phyloP scores from a whole-genome alignment of 2,113 vertebrate genomes.

The Rana temporaria region DNA sequence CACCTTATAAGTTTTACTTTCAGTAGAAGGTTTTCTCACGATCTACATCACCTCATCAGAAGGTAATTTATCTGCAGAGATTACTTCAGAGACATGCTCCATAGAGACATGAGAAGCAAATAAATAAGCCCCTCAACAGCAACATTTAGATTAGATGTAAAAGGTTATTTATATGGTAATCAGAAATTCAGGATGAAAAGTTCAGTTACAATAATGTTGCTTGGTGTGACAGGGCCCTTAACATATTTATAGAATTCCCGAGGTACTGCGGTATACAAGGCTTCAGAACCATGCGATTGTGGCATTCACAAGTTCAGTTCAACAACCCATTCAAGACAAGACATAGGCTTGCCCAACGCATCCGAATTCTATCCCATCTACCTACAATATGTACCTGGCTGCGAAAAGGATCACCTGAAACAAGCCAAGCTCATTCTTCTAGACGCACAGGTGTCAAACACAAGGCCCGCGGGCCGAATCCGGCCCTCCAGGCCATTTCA shows the following conservation, averaged over 20 bases:
- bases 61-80: constrained; percentile 16
- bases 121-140: neutral
- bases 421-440: too few relatives aligned
- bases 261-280: too few relatives aligned
- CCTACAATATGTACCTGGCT: too few relatives aligned
- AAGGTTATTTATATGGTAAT: constrained; percentile 39
- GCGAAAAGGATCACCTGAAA: too few relatives aligned
- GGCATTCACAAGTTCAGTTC: too few relatives aligned
- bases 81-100: neutral
- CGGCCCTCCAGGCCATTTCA: too few relatives aligned
- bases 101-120: neutral
- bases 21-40: neutral
- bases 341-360: too few relatives aligned
- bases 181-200: neutral
- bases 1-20: neutral
- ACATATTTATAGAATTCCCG: neutral
- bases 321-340: too few relatives aligned
- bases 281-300: too few relatives aligned
- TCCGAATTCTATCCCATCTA: too few relatives aligned
- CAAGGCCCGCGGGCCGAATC: too few relatives aligned
- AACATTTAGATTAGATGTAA: constrained; percentile 6
- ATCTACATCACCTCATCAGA: neutral
- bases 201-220: neutral
- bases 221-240: neutral
- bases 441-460: too few relatives aligned